Evolutionary conservation across 2,113 vertebrate species (phyloP), one percentile per base, ranked within the genome.

Genomic region (Malurus alboscapulatus): DNA sequence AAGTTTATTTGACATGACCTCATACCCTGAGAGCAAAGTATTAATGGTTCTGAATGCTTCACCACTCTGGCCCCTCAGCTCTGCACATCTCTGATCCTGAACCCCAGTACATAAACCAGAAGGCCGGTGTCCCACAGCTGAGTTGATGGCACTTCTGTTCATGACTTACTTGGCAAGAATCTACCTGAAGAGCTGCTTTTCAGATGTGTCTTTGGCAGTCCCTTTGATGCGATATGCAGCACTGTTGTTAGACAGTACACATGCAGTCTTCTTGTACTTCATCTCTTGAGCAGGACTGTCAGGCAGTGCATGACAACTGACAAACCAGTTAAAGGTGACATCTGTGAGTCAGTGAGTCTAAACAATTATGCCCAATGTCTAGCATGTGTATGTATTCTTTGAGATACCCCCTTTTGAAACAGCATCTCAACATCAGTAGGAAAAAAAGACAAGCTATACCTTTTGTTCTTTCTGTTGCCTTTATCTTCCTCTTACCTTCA

Each of bases 241-340:
- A 13, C 40, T 86, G 21, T 9, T 80, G 67, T 86, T 73, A 74
- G 76, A 90, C 87, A 88, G 62, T 29, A 80, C 81, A 81, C 2
- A 6, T 75, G 71, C 78, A 74, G 78, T 36, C 71, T 90, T 76
- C 71, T 88, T 68, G 38, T 63, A 15, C 47, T 78, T 92, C 21
- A 55, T 81, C 30, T 87, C 50, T 63, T 87, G 66, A 73, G 38
- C 10, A 27, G 83, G 76, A 69, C 59, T 84, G 71, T 59, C 87
- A 94, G 87, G 67, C 71, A 57, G 18, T n/a, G 65, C 87, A 55
- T 87, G 89, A 63, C 76, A 82, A 87, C 62, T 58, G 90, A 89
- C 91, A 95, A 66, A 88, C 45, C 66, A 84, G 75, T 76, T 90
- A 90, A 90, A 95, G 82, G 92, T 94, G 91, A 75, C 59, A 83